Base-by-base conservation (phyloP, 2,797 vertebrate genomes). In the Pangasius krempfi region DNA sequence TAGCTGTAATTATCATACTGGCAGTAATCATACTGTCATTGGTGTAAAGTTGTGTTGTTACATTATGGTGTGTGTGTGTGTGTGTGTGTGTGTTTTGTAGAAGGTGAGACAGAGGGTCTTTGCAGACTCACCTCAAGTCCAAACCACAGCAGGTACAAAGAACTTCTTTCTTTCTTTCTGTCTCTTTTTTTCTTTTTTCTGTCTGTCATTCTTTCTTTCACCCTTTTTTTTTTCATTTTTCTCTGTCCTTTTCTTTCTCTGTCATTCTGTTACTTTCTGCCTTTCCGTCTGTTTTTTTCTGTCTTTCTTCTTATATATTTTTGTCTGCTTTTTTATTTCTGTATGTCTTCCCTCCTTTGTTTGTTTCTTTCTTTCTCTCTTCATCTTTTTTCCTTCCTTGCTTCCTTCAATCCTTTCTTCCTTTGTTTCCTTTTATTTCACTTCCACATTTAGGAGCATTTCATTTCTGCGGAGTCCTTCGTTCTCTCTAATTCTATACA, bases 91-190 rank as follows among this genome's bases (percentile, higher is more conserved):
- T 62, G 83, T 75, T 64, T 68, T 88, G 16, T 90, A 96, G 96
- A 96, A 56, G 93, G 91, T 37, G 95, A 96, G n/a, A 94, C 94
- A 91, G 95, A 96, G 6, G 90, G 93, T 44, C 91, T 96, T 30
- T 91, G 90, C 90, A 94, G 95, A 91, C 96, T 95, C 68, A 94
- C 95, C 60, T 96, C 96, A 89, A 96, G 96, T 88, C 96, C 96
- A 0, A 94, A 96, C 91, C 95, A 95, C 92, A 94, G 94, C 95
- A 96, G 96, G 96, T 96, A 88, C 58, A 40, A 27, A 91, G 87
- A 87, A 22, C 16, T 60, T 58, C 80, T 54, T 16, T 27, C 47
- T 78, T 70, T 66, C 58, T 52, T 79, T 0, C 44, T 44, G 5
- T 40, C 40, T 40, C 40, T 88, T 33, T 82, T 52, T 54, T 0